These are phyloP conservation scores for Noctua fimbriata DNA, from an alignment of 2,888 invertebrate genomes.

Conservation along the genomic window DNA sequence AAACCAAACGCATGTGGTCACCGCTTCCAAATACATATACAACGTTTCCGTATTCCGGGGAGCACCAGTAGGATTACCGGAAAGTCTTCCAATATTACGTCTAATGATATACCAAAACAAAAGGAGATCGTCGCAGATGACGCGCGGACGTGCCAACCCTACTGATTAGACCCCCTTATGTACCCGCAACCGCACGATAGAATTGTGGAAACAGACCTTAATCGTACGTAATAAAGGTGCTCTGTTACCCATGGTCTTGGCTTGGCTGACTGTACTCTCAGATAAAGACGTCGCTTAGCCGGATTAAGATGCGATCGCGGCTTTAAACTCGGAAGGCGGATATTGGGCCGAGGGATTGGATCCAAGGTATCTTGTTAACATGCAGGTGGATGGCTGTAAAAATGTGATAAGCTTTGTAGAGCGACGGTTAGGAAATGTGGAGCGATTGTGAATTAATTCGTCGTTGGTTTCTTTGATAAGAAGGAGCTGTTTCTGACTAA, in stretches of 20 bases:
- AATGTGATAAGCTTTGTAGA: slow-evolving; percentile 49
- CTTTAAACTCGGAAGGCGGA: slow-evolving; percentile 71
- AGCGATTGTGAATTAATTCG: slow-evolving; percentile 36
- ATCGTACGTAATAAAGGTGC: background rate
- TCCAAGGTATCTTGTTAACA: slow-evolving; percentile 56
- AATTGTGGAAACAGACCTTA: background rate
- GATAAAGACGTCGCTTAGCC: slow-evolving; percentile 78
- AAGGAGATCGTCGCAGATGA: slow-evolving; percentile 80
- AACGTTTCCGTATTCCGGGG: slow-evolving; percentile 37
- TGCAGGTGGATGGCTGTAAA: slow-evolving; percentile 59
- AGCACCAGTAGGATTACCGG: slow-evolving; percentile 51
- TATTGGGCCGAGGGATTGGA: slow-evolving; percentile 52
- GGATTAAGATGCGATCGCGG: slow-evolving; percentile 81
- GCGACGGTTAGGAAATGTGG: slow-evolving; percentile 6
- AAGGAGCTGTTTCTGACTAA: background rate
- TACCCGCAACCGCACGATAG: background rate
- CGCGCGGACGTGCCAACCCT: slow-evolving; percentile 81
- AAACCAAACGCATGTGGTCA: background rate
- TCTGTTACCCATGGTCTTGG: too few species aligned
- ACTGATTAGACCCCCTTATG: slow-evolving; percentile 57
- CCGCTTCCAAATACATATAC: slow-evolving; percentile 15
- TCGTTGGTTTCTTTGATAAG: background rate
- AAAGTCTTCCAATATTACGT: slow-evolving; percentile 62
- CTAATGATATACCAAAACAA: slow-evolving; percentile 70
- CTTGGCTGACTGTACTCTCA: slow-evolving; percentile 47